Evolutionary conservation across 1,140 invertebrate genomes (phyloP).

Genomic region (Eupristina koningsbergeri): DNA sequence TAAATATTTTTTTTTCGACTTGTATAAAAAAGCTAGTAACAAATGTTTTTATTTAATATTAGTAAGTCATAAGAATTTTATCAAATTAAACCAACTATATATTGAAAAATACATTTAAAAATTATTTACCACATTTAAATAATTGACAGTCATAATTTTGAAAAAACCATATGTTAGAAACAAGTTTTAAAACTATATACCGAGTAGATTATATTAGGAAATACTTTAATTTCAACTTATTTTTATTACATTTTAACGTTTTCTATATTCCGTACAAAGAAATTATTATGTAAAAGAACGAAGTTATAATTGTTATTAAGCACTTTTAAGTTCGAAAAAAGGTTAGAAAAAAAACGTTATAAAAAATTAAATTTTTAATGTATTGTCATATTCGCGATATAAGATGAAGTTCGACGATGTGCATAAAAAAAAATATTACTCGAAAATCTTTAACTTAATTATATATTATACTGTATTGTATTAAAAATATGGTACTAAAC

Average conservation of each 20-base stretch:
- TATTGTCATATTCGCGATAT: background rate
- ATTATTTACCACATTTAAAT: constrained; percentile 41
- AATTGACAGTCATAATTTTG: constrained; percentile 14
- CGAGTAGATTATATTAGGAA: background rate
- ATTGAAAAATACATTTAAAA: constrained; percentile 21
- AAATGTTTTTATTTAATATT: constrained; percentile 21
- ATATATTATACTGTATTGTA: background rate
- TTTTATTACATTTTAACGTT: background rate
- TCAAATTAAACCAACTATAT: constrained; percentile 5
- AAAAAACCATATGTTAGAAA: constrained; percentile 35
- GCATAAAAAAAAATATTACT: constrained; percentile 16
- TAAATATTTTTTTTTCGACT: background rate
- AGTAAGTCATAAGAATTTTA: constrained; percentile 2
- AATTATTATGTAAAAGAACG: too few species aligned
- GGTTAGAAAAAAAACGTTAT: constrained; percentile 44
- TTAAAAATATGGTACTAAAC: background rate
- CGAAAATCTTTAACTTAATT: background rate
- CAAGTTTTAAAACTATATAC: constrained; percentile 7
- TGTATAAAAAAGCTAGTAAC: background rate
- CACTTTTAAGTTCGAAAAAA: constrained; percentile 38
- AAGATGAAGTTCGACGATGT: background rate
- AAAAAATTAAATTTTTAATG: constrained; percentile 12
- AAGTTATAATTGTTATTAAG: constrained; percentile 41
- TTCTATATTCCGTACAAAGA: background rate
- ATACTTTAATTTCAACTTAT: background rate